A percentile compares a stretch with the other conserved stretches of the same genome.
Evolutionary conservation across 2,113 vertebrate species (phyloP).

Genomic region (Fulmarus glacialis): DNA sequence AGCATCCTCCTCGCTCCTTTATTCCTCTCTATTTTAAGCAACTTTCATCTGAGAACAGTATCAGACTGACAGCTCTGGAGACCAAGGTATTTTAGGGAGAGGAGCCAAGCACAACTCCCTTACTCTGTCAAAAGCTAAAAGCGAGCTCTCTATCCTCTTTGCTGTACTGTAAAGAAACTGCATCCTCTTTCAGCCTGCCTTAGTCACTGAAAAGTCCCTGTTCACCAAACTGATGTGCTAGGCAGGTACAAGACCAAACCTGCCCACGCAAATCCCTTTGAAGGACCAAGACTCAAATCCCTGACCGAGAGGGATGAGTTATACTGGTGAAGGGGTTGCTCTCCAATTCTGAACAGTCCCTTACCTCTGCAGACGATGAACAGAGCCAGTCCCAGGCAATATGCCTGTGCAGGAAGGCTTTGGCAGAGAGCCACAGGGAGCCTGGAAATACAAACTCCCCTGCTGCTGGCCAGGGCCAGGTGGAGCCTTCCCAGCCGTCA

Average conservation of each 20-base stretch:
- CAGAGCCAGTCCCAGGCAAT: background rate
- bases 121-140: background rate
- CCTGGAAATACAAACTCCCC: background rate
- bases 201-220: background rate
- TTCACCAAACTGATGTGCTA: background rate
- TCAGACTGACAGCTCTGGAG: background rate
- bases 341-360: background rate
- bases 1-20: background rate
- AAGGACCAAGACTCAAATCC: background rate
- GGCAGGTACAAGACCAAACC: background rate
- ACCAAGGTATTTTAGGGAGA: background rate
- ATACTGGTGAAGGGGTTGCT: background rate
- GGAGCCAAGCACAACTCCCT: background rate
- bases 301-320: background rate
- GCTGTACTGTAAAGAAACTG: background rate
- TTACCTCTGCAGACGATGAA: accelerated
- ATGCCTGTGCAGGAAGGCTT: background rate
- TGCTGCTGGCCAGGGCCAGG: background rate
- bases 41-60: background rate
- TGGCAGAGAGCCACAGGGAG: background rate
- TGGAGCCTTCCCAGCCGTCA: background rate
- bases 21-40: background rate
- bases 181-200: background rate
- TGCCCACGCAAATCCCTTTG: background rate
- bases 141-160: background rate